Evolutionary conservation across 2,888 invertebrate genomes (phyloP), one percentile per base, ranked within the genome.

Genomic region (Melikaiella ostensackeni): DNA sequence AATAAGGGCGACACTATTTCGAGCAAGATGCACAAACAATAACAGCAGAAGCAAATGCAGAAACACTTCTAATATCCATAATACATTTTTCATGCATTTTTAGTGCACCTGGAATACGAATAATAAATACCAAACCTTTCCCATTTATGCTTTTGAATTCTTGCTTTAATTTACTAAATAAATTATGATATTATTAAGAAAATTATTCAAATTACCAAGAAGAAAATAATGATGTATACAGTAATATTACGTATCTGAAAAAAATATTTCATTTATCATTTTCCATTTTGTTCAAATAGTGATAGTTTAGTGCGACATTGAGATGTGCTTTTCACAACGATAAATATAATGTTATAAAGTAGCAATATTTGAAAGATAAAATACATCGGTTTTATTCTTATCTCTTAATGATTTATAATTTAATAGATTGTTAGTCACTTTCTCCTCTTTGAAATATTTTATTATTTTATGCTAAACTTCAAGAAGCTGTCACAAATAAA

Each of bases 21-120:
- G 27, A 30, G 21, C 59, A 27, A 64, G 24, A 64, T 70, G 70
- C 46, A 70, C 70, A 70, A 70, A 70, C 70, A 70, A 50, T 66
- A 64, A 66, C 50, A 70, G 70, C 50, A 30, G n/a, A 70, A 70
- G 70, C 70, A 70, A 46, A 50, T 70, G 50, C 70, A 70, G 70
- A 70, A 70, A 70, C 11, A 21, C 30, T 27, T 24, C 8, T 16
- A 19, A 46, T 13, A 30, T 30, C 24, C 70, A 50, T 30, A 70
- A 24, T 5, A 70, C 46, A 30, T 50, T 59, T 59, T 13, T 16
- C 70, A 33, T 70, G 70, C 70, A 13, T 46, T 9, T 9, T 70
- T 27, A 42, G 42, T 66, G 30, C 7, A 33, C 19, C 33, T 62
- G n/a, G n/a, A 62, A n/a, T 2, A 55, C 9, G 21, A 55, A 21